A percentile compares a stretch with the other conserved stretches of the same genome.
phyloP scores from a whole-genome alignment of 2,113 vertebrate genomes.

The Leptobrachium ailaonicum region DNA sequence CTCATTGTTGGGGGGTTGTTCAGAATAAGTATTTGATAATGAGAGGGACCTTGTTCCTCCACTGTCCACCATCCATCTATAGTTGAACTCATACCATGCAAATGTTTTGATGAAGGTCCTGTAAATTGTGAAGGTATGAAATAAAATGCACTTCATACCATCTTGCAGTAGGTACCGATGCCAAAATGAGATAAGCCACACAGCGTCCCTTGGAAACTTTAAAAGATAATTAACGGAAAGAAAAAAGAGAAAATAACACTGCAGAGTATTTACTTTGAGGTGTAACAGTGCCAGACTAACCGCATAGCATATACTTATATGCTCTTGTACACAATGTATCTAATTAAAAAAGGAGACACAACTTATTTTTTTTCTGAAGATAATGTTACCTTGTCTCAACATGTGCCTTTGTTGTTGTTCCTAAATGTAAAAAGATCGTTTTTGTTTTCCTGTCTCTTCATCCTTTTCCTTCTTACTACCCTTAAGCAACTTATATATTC shows the following conservation, averaged over 20 bases:
- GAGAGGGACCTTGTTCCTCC: too few relatives aligned
- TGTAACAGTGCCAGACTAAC: conserved; percentile 66
- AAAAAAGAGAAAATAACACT: conserved; percentile 73
- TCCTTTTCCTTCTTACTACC: too few relatives aligned
- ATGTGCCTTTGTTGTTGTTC: conserved; percentile 47
- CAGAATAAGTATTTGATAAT: too few relatives aligned
- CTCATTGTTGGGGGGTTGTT: too few relatives aligned
- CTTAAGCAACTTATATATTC: too few relatives aligned
- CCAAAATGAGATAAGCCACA: conserved; percentile 71
- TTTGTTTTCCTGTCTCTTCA: too few relatives aligned
- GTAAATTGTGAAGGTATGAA: too few relatives aligned
- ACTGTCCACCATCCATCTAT: too few relatives aligned
- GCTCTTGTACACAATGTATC: conserved; percentile 64
- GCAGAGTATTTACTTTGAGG: conserved; percentile 65
- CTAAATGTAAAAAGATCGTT: neutral
- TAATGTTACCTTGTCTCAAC: conserved; percentile 62
- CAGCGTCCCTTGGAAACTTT: conserved; percentile 71
- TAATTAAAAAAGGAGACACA: conserved; percentile 70
- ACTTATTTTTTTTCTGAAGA: conserved; percentile 66
- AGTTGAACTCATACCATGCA: too few relatives aligned
- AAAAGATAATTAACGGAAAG: conserved; percentile 71
- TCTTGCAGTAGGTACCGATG: conserved; percentile 41
- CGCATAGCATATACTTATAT: conserved; percentile 65
- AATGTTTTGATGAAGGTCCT: too few relatives aligned
- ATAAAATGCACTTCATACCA: too few relatives aligned